Percentiles rank a stretch among this genome's conserved stretches.
Evolutionary conservation across 1,140 invertebrate species (phyloP).

Genomic region (Trichoplusia ni): DNA sequence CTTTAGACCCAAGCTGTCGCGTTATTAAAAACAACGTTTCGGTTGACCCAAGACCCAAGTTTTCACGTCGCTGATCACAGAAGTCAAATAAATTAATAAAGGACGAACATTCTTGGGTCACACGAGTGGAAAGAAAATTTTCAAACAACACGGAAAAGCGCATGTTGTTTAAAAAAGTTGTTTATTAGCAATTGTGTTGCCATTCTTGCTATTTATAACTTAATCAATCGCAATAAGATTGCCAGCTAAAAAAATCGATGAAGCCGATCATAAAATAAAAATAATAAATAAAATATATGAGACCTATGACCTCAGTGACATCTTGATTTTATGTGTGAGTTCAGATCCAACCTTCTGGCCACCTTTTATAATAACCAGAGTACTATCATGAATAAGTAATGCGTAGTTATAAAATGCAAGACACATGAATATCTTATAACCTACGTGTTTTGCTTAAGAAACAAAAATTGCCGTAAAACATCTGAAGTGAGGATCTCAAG

Average conservation of each 20-base stretch:
- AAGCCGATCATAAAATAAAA: no score
- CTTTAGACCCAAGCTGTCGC: neutral
- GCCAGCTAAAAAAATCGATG: no score
- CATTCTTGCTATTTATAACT: no score
- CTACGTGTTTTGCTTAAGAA: slow-evolving; percentile 34
- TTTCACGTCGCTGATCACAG: slow-evolving; percentile 21
- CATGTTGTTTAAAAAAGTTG: no score
- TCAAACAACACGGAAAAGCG: neutral
- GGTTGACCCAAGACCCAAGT: slow-evolving; percentile 18
- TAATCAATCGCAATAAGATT: no score
- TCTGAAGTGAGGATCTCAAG: neutral
- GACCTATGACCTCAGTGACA: neutral
- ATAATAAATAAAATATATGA: neutral
- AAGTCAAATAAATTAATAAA: slow-evolving; percentile 3
- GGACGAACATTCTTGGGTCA: neutral
- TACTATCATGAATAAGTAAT: slow-evolving; percentile 25
- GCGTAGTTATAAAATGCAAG: slow-evolving; percentile 7
- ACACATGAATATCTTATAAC: slow-evolving; percentile 32
- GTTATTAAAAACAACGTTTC: slow-evolving; percentile 18
- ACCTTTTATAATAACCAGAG: slow-evolving; percentile 10
- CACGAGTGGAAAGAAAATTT: neutral
- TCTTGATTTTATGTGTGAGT: neutral
- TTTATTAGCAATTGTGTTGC: no score
- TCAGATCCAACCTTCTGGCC: neutral
- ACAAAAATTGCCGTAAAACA: slow-evolving; percentile 13